Conservation (phyloP, 2,113 vertebrate species). For the Alethe castanea region DNA sequence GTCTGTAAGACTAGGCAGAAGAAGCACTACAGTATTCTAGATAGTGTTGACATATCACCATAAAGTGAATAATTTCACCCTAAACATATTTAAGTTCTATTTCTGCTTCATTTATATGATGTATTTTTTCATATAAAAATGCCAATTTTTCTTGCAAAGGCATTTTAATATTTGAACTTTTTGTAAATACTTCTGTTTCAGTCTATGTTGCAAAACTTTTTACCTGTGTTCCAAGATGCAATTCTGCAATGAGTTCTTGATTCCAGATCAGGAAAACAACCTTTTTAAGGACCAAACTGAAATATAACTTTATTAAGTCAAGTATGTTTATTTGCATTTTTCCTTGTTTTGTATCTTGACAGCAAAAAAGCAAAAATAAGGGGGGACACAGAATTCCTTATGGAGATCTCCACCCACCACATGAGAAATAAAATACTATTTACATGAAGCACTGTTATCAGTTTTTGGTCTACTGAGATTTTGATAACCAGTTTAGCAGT, state of each 20-base stretch:
- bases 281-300: neutral
- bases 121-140: neutral
- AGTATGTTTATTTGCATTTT: neutral
- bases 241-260: neutral
- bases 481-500: neutral
- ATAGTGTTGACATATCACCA: neutral
- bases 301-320: neutral
- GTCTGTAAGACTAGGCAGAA: neutral
- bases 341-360: neutral
- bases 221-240: neutral
- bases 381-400: accelerated
- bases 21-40: neutral
- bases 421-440: neutral
- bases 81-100: neutral
- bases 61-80: neutral
- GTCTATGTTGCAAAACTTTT: neutral
- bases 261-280: neutral
- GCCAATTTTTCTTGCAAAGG: neutral
- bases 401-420: neutral
- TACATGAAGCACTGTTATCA: neutral
- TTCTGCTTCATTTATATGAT: neutral
- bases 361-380: neutral
- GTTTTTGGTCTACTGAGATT: neutral
- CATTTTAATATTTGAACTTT: neutral
- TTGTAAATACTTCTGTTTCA: neutral